Evolutionary conservation across 2,113 vertebrate species (phyloP).

Genomic region (Gila orcuttii): DNA sequence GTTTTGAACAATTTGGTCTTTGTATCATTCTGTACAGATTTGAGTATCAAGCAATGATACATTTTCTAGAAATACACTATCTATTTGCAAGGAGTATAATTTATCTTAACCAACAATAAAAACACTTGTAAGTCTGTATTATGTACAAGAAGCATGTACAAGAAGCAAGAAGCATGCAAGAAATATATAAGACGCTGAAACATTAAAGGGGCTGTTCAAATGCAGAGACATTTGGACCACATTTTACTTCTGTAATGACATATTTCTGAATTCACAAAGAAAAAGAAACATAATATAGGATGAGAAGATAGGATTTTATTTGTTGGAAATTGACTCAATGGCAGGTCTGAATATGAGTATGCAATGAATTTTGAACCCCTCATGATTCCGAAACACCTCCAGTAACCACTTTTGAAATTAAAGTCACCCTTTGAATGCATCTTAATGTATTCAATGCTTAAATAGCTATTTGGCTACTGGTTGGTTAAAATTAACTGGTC

Average conservation of each 20-base stretch:
- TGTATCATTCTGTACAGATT: not conserved
- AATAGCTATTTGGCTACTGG: not conserved
- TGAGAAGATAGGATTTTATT: no score
- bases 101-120: not conserved
- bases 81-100: not conserved
- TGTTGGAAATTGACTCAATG: not conserved
- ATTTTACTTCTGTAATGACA: not conserved
- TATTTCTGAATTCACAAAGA: not conserved
- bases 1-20: not conserved
- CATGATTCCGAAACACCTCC: not conserved
- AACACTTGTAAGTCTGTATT: not conserved
- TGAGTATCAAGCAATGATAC: not conserved
- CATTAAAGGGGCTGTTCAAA: not conserved
- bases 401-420: no score
- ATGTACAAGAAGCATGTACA: not conserved
- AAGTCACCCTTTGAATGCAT: no score
- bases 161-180: not conserved
- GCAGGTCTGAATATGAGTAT: not conserved
- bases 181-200: not conserved
- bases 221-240: not conserved
- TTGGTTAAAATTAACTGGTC: no score
- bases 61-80: conserved; percentile 42
- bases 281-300: not conserved
- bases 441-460: no score
- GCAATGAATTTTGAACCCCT: not conserved